Conservation (phyloP, 2,888 invertebrate genomes). For the Celastrina argiolus region DNA sequence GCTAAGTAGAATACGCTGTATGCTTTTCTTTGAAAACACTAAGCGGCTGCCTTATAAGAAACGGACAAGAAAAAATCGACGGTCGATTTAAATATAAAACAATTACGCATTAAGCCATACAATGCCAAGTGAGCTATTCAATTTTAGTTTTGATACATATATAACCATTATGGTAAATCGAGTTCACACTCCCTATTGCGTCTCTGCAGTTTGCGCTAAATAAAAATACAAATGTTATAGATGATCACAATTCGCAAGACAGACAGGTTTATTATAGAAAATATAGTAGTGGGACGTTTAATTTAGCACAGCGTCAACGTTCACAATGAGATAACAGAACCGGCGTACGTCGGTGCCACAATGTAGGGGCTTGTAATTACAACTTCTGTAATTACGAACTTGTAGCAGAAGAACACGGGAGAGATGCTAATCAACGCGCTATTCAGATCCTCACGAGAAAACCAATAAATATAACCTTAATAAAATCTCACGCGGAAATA, state of each 20-base stretch:
- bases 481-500: slow-evolving; percentile 73
- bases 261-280: slow-evolving; percentile 58
- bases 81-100: not conserved
- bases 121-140: not conserved
- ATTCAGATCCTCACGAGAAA: slow-evolving; percentile 68
- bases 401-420: slow-evolving; percentile 55
- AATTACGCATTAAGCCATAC: slow-evolving; percentile 10
- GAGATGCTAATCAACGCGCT: slow-evolving; percentile 67
- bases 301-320: slow-evolving; percentile 72
- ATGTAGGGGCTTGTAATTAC: slow-evolving; percentile 70
- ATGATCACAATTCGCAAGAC: slow-evolving; percentile 22
- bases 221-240: not conserved
- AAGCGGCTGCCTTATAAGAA: slow-evolving; percentile 67
- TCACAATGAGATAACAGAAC: slow-evolving; percentile 56
- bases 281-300: slow-evolving; percentile 63
- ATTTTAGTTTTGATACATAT: not conserved
- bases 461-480: slow-evolving; percentile 72
- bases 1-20: slow-evolving; percentile 72
- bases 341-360: slow-evolving; percentile 55
- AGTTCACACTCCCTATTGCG: not conserved
- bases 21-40: slow-evolving; percentile 45
- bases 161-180: not conserved
- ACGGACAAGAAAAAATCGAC: slow-evolving; percentile 26
- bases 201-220: not conserved
- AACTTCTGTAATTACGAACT: slow-evolving; percentile 70